Evolutionary conservation across 2,113 vertebrate species (phyloP).

Genomic region (Heptranchias perlo): DNA sequence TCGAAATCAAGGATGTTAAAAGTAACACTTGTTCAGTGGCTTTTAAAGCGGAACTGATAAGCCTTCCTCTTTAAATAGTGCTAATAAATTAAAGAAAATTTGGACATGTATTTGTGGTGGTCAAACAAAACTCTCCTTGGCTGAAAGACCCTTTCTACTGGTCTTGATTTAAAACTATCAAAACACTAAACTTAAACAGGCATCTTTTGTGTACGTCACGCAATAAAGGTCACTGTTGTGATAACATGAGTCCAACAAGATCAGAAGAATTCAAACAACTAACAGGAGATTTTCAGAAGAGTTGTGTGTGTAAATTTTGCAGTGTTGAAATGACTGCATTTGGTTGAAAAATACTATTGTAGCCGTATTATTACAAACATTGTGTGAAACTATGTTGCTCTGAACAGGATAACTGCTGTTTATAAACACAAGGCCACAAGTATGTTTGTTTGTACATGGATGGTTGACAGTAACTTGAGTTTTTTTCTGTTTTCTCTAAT

Average conservation of each 20-base stretch:
- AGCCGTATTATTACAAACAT: background rate
- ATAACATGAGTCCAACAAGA: background rate
- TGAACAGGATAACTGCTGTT: slow-evolving; percentile 37
- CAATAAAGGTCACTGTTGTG: background rate
- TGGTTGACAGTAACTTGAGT: slow-evolving; percentile 56
- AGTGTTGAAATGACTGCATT: background rate
- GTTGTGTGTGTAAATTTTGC: background rate
- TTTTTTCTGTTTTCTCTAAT: background rate
- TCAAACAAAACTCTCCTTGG: background rate
- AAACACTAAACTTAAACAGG: background rate
- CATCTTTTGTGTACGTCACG: background rate
- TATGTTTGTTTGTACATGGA: slow-evolving; percentile 39
- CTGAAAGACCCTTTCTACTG: background rate
- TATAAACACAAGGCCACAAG: slow-evolving; percentile 47
- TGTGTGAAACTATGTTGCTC: background rate
- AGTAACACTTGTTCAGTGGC: background rate
- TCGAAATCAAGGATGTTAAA: background rate
- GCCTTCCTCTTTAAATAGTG: background rate
- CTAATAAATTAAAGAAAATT: slow-evolving; percentile 1
- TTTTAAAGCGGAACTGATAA: background rate
- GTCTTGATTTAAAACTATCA: slow-evolving; percentile 6
- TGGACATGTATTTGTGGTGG: background rate
- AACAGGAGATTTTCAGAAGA: background rate
- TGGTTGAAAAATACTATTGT: background rate
- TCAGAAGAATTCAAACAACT: background rate